phyloP scores from a whole-genome alignment of 2,888 invertebrate genomes.

The Sinhomidia bicolor region DNA sequence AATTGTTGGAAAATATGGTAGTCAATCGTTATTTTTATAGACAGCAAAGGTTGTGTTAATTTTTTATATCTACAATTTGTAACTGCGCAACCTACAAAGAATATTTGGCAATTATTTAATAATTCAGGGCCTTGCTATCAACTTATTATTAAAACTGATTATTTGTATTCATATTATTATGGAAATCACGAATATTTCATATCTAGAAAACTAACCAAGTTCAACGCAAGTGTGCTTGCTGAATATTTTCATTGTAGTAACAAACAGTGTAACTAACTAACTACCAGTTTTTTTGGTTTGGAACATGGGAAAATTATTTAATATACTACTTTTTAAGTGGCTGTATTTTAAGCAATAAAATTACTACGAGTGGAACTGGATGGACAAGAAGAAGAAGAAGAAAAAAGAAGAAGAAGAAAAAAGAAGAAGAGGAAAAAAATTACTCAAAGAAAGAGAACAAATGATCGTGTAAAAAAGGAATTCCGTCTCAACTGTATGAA shows the following conservation, averaged over 20 bases:
- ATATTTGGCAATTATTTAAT: too few relatives aligned
- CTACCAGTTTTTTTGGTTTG: too few relatives aligned
- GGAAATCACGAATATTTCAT: not conserved
- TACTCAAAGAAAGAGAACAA: not conserved
- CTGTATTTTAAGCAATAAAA: not conserved
- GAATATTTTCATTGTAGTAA: too few relatives aligned
- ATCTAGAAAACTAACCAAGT: not conserved
- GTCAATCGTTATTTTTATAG: too few relatives aligned
- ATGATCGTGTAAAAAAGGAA: slow-evolving; percentile 15
- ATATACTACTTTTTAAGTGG: not conserved
- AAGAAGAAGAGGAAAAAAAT: not conserved
- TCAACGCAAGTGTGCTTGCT: not conserved
- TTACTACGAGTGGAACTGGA: not conserved
- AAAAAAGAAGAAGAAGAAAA: not conserved
- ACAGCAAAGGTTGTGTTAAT: too few relatives aligned
- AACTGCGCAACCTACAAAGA: too few relatives aligned
- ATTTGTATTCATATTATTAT: not conserved
- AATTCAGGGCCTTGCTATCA: too few relatives aligned
- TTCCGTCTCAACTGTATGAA: slow-evolving; percentile 36
- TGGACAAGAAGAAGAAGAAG: not conserved
- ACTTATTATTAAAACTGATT: not conserved
- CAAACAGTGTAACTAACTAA: too few relatives aligned
- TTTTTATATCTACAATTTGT: too few relatives aligned
- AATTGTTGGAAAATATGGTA: too few relatives aligned
- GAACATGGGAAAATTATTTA: slow-evolving; percentile 5